A percentile compares a stretch with the other conserved stretches of the same genome.
Conservation (phyloP, 2,888 invertebrate species). For the Xestia c-nigrum region DNA sequence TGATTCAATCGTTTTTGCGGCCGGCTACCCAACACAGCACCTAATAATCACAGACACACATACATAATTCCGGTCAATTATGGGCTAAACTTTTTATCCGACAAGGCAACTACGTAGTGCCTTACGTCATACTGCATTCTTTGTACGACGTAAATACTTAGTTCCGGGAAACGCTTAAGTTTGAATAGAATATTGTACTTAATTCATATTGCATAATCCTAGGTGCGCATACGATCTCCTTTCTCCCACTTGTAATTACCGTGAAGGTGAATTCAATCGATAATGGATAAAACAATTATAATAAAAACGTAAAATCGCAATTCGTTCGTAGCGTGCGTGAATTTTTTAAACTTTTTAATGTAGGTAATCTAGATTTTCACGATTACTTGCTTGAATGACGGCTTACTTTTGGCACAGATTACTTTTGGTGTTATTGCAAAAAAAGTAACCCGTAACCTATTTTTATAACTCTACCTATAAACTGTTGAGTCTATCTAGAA, state of each 20-base stretch:
- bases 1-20: slow-evolving; percentile 46
- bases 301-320: slow-evolving; percentile 63
- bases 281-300: slow-evolving; percentile 65
- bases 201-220: slow-evolving; percentile 60
- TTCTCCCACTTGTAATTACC: slow-evolving; percentile 57
- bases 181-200: slow-evolving; percentile 60
- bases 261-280: slow-evolving; percentile 67
- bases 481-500: slow-evolving; percentile 41
- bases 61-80: slow-evolving; percentile 56
- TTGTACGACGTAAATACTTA: slow-evolving; percentile 56
- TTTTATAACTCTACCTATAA: slow-evolving; percentile 35
- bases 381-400: slow-evolving; percentile 38
- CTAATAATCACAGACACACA: slow-evolving; percentile 51
- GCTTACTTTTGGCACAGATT: slow-evolving; percentile 50
- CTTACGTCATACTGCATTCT: slow-evolving; percentile 62
- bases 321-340: slow-evolving; percentile 58
- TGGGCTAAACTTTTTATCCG: slow-evolving; percentile 47
- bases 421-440: slow-evolving; percentile 51
- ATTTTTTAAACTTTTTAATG: slow-evolving; percentile 54
- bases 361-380: slow-evolving; percentile 58
- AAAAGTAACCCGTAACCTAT: slow-evolving; percentile 49
- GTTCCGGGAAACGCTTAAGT: slow-evolving; percentile 65
- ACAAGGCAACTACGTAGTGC: not conserved
- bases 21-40: slow-evolving; percentile 9
- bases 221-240: slow-evolving; percentile 56